Evolutionary conservation across 2,888 invertebrate species (phyloP).

Genomic region (Dasypolia templi): DNA sequence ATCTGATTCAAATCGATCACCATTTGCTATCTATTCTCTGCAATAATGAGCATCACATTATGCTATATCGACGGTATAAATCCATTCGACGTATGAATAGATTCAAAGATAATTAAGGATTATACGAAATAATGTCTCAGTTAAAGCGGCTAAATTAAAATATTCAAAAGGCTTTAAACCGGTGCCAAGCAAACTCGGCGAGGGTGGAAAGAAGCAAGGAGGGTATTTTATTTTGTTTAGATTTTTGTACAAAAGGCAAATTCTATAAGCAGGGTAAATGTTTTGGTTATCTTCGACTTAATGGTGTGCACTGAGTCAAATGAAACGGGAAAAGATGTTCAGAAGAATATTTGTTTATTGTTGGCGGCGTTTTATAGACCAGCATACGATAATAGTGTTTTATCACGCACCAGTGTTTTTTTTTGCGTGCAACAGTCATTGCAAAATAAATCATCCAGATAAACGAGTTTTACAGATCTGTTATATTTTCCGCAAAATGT

Average conservation of each 20-base stretch:
- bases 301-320: constrained; percentile 39
- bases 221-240: constrained; percentile 21
- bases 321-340: constrained; percentile 11
- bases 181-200: constrained; percentile 46
- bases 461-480: neutral
- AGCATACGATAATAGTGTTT: constrained; percentile 6
- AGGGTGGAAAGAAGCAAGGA: constrained; percentile 41
- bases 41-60: constrained; percentile 50
- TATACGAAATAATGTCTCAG: constrained; percentile 66
- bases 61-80: constrained; percentile 55
- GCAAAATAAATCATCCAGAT: constrained; percentile 37
- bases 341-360: constrained; percentile 28
- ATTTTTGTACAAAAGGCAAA: constrained; percentile 14
- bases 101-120: constrained; percentile 69
- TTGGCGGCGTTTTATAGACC: neutral
- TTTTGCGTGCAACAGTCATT: constrained; percentile 12
- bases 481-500: constrained; percentile 2
- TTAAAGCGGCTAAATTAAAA: constrained; percentile 73
- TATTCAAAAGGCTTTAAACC: constrained; percentile 74
- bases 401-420: constrained; percentile 1
- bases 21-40: constrained; percentile 56
- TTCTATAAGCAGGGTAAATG: constrained; percentile 23
- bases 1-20: constrained; percentile 52
- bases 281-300: constrained; percentile 30
- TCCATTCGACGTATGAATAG: constrained; percentile 64